These are phyloP conservation scores for Nycteola revayana DNA, from an alignment of 2,888 invertebrate genomes.

Conservation along the genomic window DNA sequence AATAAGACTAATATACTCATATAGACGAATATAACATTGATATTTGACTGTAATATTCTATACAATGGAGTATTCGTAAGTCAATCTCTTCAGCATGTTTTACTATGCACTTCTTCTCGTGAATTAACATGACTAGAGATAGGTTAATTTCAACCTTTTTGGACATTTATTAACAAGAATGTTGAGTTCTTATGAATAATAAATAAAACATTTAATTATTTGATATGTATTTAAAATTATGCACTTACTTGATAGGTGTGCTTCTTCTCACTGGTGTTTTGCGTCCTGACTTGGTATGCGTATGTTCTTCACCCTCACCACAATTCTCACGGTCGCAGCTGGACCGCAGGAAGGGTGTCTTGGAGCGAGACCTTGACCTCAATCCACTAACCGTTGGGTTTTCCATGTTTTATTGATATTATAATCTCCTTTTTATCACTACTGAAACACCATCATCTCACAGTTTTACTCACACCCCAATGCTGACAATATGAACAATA, in stretches of 20 bases:
- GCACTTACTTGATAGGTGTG: slow-evolving; percentile 76
- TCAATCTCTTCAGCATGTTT: too few relatives aligned
- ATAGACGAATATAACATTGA: too few relatives aligned
- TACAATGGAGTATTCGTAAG: too few relatives aligned
- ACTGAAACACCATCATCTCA: slow-evolving; percentile 46
- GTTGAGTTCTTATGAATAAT: too few relatives aligned
- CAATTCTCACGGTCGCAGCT: slow-evolving; percentile 82
- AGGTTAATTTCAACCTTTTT: too few relatives aligned
- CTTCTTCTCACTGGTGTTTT: slow-evolving; percentile 73
- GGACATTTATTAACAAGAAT: too few relatives aligned
- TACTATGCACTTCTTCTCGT: too few relatives aligned
- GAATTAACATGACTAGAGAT: too few relatives aligned
- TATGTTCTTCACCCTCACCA: slow-evolving; percentile 75
- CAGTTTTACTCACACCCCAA: slow-evolving; percentile 33
- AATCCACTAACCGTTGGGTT: slow-evolving; percentile 76
- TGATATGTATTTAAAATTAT: too few relatives aligned
- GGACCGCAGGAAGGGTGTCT: slow-evolving; percentile 84
- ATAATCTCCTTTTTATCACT: slow-evolving; percentile 22
- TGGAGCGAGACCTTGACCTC: slow-evolving; percentile 86
- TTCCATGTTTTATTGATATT: slow-evolving; percentile 55
- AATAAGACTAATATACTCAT: too few relatives aligned
- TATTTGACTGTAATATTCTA: too few relatives aligned
- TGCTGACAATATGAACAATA: slow-evolving; percentile 24
- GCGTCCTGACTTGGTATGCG: slow-evolving; percentile 73
- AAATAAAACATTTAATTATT: too few relatives aligned